Percentiles rank a stretch among this genome's conserved stretches.
Conservation (phyloP, 2,888 invertebrate species). For the Melanargia galathea region DNA sequence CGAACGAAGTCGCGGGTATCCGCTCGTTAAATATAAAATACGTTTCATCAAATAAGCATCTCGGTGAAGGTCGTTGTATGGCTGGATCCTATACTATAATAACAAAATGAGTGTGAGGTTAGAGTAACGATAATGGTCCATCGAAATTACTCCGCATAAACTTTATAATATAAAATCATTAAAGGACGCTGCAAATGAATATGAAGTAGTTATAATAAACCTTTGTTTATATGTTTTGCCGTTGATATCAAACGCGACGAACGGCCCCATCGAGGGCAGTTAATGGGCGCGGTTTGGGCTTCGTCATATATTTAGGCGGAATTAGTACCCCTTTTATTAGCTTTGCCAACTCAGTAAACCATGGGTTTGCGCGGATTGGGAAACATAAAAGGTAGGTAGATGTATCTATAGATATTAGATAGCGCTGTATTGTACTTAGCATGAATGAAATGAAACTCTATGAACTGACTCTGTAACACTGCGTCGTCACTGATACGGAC, state of each 20-base stretch:
- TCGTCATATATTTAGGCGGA: slow-evolving; percentile 49
- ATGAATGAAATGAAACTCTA: too few species aligned
- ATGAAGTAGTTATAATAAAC: slow-evolving; percentile 28
- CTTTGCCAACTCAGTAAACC: slow-evolving; percentile 41
- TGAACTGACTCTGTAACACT: too few species aligned
- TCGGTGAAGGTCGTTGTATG: too few species aligned
- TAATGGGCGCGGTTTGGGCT: slow-evolving; percentile 46
- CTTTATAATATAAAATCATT: slow-evolving; percentile 21
- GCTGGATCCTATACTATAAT: too few species aligned
- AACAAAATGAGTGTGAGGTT: too few species aligned
- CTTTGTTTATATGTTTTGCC: slow-evolving; percentile 45
- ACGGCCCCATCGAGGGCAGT: slow-evolving; percentile 45
- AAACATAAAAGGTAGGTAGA: slow-evolving; percentile 32
- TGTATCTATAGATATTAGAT: slow-evolving; percentile 9
- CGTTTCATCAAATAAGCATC: too few species aligned
- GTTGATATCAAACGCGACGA: slow-evolving; percentile 44
- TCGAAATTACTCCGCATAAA: neutral
- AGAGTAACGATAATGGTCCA: too few species aligned
- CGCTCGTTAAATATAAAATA: too few species aligned
- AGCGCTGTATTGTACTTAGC: neutral
- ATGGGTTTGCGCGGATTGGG: slow-evolving; percentile 35
- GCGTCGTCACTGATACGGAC: too few species aligned
- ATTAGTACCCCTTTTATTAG: slow-evolving; percentile 46
- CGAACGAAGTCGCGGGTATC: too few species aligned
- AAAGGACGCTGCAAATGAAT: slow-evolving; percentile 17